Evolutionary conservation across 2,888 invertebrate species (phyloP), one percentile per base, ranked within the genome.

Genomic region (Caenorhabditis virilis): DNA sequence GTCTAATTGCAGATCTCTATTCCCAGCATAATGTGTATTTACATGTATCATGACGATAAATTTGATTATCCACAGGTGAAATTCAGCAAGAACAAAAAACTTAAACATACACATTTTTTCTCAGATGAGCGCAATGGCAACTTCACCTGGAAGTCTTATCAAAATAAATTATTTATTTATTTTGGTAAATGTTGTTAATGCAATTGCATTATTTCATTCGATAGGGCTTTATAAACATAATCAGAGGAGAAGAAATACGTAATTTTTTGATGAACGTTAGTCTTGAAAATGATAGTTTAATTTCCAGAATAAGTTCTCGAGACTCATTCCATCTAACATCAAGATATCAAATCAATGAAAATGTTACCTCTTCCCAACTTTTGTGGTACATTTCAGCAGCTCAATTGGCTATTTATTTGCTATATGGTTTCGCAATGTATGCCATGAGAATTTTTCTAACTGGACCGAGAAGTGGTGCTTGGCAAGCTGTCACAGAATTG

Each of bases 261-360:
- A 20, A 47, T 51, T 27, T 15, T 9, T 42, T 15, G n/a, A 11
- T 30, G 30, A 9, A 9, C 7, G 30, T 6, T 9, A 13, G 30
- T 6, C 30, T 30, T 9, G 30, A 30, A 30, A 30, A 30, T 9
- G 20, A 13, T 15, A 7, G n/a, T 9, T 18, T 50, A 16, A 20
- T 5, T 47, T 52, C 15, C 38, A 61, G 55, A 16, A 46, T 51
- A 0, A 25, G 33, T 33, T 46, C 15, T 22, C 22, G 39, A 4
- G 62, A 51, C 35, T 43, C 42, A 18, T 53, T 62, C 33, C 35
- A 41, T 4, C 38, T 62, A 0, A 53, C 62, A 0, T 57, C 62
- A 15, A 56, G 62, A 22, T 62, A 47, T 33, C 62, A 62, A 57
- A 25, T 57, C 39, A 51, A 51, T 26, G 62, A 62, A n/a, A 62